phyloP scores from a whole-genome alignment of 2,113 vertebrate species.

The Pithys albifrons region DNA sequence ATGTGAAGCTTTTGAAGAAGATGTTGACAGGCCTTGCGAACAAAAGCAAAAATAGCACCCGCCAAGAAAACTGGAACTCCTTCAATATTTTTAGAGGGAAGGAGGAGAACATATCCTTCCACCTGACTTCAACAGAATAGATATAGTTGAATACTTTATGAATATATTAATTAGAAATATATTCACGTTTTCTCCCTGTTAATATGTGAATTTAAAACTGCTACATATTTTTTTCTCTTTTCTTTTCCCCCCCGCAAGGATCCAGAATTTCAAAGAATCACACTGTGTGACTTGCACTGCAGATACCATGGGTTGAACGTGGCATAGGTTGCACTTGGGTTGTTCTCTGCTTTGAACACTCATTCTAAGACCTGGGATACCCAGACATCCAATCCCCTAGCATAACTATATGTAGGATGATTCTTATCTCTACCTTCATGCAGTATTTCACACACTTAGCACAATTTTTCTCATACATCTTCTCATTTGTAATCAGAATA shows the following conservation, averaged over 20 bases:
- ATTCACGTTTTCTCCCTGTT: neutral
- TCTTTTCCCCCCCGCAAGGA: neutral
- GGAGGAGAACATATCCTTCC: conserved; percentile 12
- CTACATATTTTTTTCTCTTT: neutral
- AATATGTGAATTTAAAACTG: neutral
- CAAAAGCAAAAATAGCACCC: conserved; percentile 13
- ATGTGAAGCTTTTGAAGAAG: conserved; percentile 2
- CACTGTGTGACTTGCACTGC: neutral
- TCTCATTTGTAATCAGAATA: neutral
- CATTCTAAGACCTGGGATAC: neutral
- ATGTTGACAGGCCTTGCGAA: conserved; percentile 3
- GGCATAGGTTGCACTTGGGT: neutral
- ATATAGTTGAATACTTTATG: neutral
- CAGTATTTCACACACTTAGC: neutral
- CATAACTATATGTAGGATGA: neutral
- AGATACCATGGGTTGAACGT: neutral
- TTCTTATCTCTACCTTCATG: neutral
- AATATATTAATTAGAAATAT: neutral
- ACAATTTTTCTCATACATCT: neutral
- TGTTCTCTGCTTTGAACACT: neutral
- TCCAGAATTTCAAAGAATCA: neutral
- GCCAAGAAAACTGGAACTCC: neutral
- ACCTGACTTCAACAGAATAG: conserved; percentile 19
- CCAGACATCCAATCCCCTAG: neutral
- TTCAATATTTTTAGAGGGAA: conserved; percentile 21